Evolutionary conservation across 1,140 invertebrate genomes (phyloP), one percentile per base, ranked within the genome.

Genomic region (Solenopsis invicta): DNA sequence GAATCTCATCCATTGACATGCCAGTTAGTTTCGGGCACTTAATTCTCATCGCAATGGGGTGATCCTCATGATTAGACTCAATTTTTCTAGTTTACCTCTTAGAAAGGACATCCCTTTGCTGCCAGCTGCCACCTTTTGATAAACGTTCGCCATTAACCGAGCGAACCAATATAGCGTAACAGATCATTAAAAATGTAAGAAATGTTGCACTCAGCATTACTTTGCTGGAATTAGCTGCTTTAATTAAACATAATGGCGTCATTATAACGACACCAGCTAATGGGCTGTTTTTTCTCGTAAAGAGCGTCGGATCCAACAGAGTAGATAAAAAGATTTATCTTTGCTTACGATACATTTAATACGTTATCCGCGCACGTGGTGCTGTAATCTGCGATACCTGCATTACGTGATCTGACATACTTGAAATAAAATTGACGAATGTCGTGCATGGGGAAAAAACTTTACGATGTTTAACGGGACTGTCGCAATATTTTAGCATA

Each of bases 161-260:
- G 12, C n/a, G 29, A 29, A 34, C n/a, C 34, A 6, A 37, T 29
- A 59, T 82, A 37, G 21, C 18, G 21, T 59, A 74, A 29, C 37
- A 18, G 1, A 29, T 52, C 13, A 82, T 74, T 48, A 74, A 61
- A 74, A 59, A 61, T 72, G 66, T 16, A 45, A 59, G 67, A 59
- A 74, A 37, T 61, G 24, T 59, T 34, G 41, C 24, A 10, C 37
- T 74, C 24, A 18, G 21, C 18, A 4, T 59, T 59, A 34, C 41
- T 82, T 72, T 45, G 12, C 37, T 13, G 18, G 1, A 59, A 82
- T 72, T 34, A 82, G 8, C 24, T 61, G 37, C 18, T 48, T 72
- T 59, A 82, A 61, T 72, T 72, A 74, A 82, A 59, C 80, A 21
- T 82, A 74, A 74, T 59, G 1, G 16, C 18, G 18, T 48, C 67